Conservation (phyloP, 1,140 invertebrate species). For the Diorhabda sublineata region DNA sequence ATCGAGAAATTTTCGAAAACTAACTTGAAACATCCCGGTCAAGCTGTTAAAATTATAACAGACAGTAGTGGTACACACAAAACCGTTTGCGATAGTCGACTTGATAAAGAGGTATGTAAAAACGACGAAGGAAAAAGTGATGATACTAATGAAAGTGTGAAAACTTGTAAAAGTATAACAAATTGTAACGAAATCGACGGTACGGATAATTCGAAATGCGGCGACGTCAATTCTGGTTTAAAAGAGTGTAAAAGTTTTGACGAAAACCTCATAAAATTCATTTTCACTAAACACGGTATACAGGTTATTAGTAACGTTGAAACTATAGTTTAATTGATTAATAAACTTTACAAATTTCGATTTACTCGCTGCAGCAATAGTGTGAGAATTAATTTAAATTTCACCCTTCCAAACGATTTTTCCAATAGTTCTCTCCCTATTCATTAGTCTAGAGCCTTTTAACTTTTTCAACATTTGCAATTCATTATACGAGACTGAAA, state of each 20-base stretch:
- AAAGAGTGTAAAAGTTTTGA: slow-evolving; percentile 52
- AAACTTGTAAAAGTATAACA: slow-evolving; percentile 41
- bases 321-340: slow-evolving; percentile 57
- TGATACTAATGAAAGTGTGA: slow-evolving; percentile 32
- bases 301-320: slow-evolving; percentile 72
- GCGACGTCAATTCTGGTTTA: slow-evolving; percentile 41
- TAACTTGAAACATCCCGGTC: slow-evolving; percentile 49
- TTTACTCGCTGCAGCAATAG: too few species aligned
- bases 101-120: slow-evolving; percentile 43
- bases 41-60: slow-evolving; percentile 54
- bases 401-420: too few species aligned
- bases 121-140: slow-evolving; percentile 18
- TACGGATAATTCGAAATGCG: slow-evolving; percentile 19
- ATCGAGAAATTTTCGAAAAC: slow-evolving; percentile 43
- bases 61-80: slow-evolving; percentile 48
- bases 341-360: too few species aligned
- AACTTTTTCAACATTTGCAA: too few species aligned
- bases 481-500: too few species aligned
- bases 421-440: too few species aligned
- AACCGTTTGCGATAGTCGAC: slow-evolving; percentile 32
- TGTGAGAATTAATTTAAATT: too few species aligned
- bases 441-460: too few species aligned
- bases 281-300: slow-evolving; percentile 68
- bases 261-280: slow-evolving; percentile 64
- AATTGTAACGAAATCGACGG: slow-evolving; percentile 41